A percentile compares a stretch with the other conserved stretches of the same genome.
Conservation (phyloP, 2,113 vertebrate genomes). For the Eurypyga helias region DNA sequence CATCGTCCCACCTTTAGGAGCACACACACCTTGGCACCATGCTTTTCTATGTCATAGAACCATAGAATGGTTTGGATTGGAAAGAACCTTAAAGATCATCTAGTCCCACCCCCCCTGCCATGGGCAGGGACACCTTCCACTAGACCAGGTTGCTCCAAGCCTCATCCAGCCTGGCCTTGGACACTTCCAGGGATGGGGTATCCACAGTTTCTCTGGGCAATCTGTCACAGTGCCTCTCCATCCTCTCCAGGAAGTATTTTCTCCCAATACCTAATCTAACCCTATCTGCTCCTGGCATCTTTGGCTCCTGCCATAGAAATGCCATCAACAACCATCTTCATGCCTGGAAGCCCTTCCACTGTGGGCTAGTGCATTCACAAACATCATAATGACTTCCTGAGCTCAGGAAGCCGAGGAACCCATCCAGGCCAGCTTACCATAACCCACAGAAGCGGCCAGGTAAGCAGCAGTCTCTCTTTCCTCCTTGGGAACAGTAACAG, state of each 20-base stretch:
- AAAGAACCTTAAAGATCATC: no score
- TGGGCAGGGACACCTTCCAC: no score
- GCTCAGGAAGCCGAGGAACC: not conserved
- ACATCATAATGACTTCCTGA: not conserved
- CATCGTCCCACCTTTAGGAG: rapidly evolving
- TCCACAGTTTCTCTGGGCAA: no score
- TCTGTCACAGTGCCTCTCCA: no score
- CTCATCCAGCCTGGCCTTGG: no score
- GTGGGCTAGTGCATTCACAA: rapidly evolving
- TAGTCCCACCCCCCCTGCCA: no score
- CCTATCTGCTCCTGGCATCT: not conserved
- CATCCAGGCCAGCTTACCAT: not conserved
- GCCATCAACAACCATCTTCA: not conserved
- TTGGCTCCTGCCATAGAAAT: not conserved
- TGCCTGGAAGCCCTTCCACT: not conserved
- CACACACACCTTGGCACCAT: rapidly evolving
- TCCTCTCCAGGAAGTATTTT: no score
- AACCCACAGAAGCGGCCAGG: not conserved
- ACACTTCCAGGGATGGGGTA: no score
- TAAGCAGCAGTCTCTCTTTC: not conserved
- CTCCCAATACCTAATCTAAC: no score
- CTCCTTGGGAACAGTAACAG: not conserved
- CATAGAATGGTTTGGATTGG: no score
- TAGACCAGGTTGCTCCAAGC: no score
- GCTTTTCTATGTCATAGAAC: no score